Conservation (phyloP, 2,888 invertebrate species). For the Lordiphosa fenestrarum region DNA sequence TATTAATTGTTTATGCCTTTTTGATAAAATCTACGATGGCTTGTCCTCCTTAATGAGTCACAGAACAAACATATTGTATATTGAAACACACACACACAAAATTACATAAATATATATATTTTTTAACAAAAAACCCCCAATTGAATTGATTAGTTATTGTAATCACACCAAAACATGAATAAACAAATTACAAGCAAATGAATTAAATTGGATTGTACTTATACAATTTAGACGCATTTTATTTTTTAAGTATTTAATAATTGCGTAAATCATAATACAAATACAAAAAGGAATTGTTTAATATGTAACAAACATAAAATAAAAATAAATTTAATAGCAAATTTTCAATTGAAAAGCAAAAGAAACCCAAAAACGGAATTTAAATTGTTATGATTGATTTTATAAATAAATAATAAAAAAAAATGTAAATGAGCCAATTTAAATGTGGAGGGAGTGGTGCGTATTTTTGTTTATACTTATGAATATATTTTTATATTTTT, state of each 20-base stretch:
- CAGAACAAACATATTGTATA: constrained; percentile 18
- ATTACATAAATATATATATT: constrained; percentile 46
- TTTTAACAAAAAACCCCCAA: constrained; percentile 36
- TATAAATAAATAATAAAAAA: constrained; percentile 48
- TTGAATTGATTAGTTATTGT: constrained; percentile 51
- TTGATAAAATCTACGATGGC: constrained; percentile 68
- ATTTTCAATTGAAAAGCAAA: constrained; percentile 42
- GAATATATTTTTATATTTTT: no score
- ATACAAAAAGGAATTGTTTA: constrained; percentile 55
- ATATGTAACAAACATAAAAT: constrained; percentile 32
- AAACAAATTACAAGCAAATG: constrained; percentile 16
- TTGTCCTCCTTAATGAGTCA: constrained; percentile 52
- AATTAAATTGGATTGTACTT: constrained; percentile 33
- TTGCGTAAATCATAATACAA: constrained; percentile 37
- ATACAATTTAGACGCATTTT: constrained; percentile 67
- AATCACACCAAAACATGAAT: constrained; percentile 37
- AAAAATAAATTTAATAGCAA: constrained; percentile 53
- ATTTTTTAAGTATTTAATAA: constrained; percentile 69
- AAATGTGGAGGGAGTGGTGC: constrained; percentile 6
- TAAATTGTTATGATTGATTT: constrained; percentile 69
- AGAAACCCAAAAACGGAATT: constrained; percentile 31
- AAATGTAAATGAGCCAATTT: constrained; percentile 19
- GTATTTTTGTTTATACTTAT: no score
- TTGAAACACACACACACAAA: constrained; percentile 16
- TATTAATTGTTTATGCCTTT: constrained; percentile 61